phyloP scores from a whole-genome alignment of 1,140 invertebrate species.

The Gryon sp. region DNA sequence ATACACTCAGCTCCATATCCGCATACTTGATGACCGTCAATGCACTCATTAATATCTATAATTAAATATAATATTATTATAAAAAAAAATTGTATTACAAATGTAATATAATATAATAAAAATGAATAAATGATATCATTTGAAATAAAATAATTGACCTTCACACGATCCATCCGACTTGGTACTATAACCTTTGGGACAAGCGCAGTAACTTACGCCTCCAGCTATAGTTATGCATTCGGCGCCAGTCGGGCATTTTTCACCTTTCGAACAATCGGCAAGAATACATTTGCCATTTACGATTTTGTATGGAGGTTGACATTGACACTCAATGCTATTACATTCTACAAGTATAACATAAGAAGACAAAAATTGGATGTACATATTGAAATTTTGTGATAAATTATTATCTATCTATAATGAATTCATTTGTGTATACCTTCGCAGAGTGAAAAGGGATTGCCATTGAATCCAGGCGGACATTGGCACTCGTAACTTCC shows the following conservation, averaged over 20 bases:
- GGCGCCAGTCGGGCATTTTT: slow-evolving; percentile 88
- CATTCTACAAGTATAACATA: slow-evolving; percentile 83
- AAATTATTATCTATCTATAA: too few relatives aligned
- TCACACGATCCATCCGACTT: slow-evolving; percentile 87
- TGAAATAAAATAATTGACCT: too few relatives aligned
- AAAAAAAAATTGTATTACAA: not conserved
- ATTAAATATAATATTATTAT: not conserved
- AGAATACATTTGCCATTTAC: slow-evolving; percentile 90
- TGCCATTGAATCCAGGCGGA: slow-evolving; percentile 91
- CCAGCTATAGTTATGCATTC: slow-evolving; percentile 93
- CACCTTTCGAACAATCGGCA: slow-evolving; percentile 88
- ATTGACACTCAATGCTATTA: slow-evolving; percentile 90
- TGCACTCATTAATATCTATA: slow-evolving; percentile 90
- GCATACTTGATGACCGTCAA: slow-evolving; percentile 86
- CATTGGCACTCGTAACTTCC: slow-evolving; percentile 97
- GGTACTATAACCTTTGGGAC: slow-evolving; percentile 89
- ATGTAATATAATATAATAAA: not conserved
- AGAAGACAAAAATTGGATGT: slow-evolving; percentile 8
- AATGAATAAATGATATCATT: slow-evolving; percentile 1
- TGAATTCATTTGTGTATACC: slow-evolving; percentile 69
- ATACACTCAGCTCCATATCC: slow-evolving; percentile 92
- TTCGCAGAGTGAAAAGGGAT: slow-evolving; percentile 91
- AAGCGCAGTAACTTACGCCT: slow-evolving; percentile 94
- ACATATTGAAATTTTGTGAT: not conserved
- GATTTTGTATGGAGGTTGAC: slow-evolving; percentile 91